These are phyloP conservation scores for Bellardia bayeri DNA, from an alignment of 2,888 invertebrate genomes.

Conservation along the genomic window DNA sequence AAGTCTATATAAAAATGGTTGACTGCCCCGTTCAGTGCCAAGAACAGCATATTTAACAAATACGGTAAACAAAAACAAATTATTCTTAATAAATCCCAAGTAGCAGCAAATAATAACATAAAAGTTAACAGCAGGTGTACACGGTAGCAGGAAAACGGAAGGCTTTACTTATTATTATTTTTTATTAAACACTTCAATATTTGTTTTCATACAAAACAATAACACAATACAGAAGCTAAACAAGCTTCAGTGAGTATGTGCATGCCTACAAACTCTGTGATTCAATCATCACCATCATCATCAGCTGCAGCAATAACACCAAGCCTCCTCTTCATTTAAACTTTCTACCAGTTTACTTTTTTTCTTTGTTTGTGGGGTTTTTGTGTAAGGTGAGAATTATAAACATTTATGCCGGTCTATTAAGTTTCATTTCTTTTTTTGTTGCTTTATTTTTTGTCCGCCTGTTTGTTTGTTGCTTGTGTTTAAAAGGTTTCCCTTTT, in stretches of 20 bases:
- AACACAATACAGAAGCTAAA: slow-evolving; percentile 27
- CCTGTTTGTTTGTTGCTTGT: slow-evolving; percentile 18
- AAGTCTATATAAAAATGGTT: too few species aligned
- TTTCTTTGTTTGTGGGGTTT: slow-evolving; percentile 9
- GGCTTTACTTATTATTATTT: slow-evolving; percentile 54
- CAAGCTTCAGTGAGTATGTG: slow-evolving; percentile 36
- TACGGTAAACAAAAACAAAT: slow-evolving; percentile 25
- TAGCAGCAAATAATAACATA: slow-evolving; percentile 35
- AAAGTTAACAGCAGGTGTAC: slow-evolving; percentile 23
- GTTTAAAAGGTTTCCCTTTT: slow-evolving; percentile 47
- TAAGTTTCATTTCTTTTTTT: slow-evolving; percentile 30
- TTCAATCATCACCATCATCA: slow-evolving; percentile 24
- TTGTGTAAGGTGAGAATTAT: slow-evolving; percentile 70
- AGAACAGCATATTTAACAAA: neutral
- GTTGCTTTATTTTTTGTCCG: slow-evolving; percentile 22
- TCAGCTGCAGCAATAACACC: neutral
- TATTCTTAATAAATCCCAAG: slow-evolving; percentile 51
- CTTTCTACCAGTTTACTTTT: neutral
- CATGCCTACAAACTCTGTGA: neutral
- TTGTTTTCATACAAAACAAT: slow-evolving; percentile 46
- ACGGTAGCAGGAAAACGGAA: neutral
- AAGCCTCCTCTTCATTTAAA: slow-evolving; percentile 7
- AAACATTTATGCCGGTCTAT: slow-evolving; percentile 69
- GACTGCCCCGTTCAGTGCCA: neutral
- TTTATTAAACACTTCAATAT: slow-evolving; percentile 64